These are phyloP conservation scores for Pangasius macronema DNA, from an alignment of 2,797 vertebrate species.

Conservation along the genomic window DNA sequence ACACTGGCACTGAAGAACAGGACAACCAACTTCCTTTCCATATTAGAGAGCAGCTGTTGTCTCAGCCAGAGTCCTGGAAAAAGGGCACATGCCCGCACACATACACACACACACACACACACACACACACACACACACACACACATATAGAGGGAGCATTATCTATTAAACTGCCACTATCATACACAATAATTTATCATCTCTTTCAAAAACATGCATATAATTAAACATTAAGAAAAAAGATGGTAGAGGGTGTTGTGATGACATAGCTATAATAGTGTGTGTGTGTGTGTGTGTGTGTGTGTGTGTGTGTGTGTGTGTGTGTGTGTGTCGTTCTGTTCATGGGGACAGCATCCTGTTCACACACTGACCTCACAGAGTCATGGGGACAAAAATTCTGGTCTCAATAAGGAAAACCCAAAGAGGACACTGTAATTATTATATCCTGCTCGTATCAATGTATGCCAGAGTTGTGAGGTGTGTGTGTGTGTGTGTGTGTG, in stretches of 20 bases:
- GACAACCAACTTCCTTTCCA: constrained; percentile 33
- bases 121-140: constrained; percentile 1
- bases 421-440: constrained; percentile 21
- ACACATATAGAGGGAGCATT: neutral
- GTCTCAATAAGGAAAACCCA: constrained; percentile 11
- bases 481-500: neutral
- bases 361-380: neutral
- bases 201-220: neutral
- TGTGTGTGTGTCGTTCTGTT: neutral
- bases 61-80: constrained; percentile 45
- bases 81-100: constrained; percentile 12
- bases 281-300: neutral
- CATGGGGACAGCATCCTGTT: constrained; percentile 9
- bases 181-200: neutral
- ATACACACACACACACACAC: neutral
- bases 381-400: neutral
- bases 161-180: neutral
- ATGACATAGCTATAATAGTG: constrained; percentile 6
- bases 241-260: neutral
- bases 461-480: neutral
- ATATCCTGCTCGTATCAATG: neutral
- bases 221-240: constrained; percentile 6
- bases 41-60: constrained; percentile 48
- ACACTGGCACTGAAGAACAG: neutral
- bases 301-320: constrained; percentile 4